These are phyloP conservation scores for Menura novaehollandiae DNA, from an alignment of 2,113 vertebrate species.

Conservation along the genomic window DNA sequence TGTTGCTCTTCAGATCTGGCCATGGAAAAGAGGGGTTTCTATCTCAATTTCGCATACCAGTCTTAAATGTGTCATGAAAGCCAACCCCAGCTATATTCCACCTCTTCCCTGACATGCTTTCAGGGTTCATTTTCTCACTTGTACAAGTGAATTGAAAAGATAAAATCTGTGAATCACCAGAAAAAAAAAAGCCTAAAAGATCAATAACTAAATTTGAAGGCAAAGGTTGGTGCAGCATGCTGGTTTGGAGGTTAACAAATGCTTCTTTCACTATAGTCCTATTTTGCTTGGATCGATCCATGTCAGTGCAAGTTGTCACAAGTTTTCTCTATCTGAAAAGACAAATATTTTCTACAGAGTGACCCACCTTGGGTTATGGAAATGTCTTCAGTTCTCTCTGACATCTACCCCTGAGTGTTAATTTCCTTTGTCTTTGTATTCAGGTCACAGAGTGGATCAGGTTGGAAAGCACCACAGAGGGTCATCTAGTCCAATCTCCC, in stretches of 20 bases:
- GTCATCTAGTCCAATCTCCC: neutral
- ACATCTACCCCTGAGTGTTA: neutral
- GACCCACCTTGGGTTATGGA: neutral
- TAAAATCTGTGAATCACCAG: neutral
- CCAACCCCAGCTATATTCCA: neutral
- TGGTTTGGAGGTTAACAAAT: neutral
- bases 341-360: neutral
- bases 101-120: neutral
- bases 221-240: neutral
- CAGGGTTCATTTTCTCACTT: neutral
- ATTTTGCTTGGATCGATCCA: neutral
- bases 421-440: neutral
- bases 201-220: neutral
- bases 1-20: neutral
- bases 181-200: neutral
- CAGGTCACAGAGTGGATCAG: neutral
- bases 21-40: neutral
- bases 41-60: neutral
- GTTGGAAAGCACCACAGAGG: neutral
- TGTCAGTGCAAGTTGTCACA: neutral
- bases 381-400: neutral
- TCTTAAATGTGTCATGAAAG: neutral
- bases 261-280: neutral
- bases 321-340: neutral
- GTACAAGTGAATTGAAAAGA: neutral